phyloP scores from a whole-genome alignment of 37 sponge, comb jelly and placozoan species.

The Haliclona indistincta region DNA sequence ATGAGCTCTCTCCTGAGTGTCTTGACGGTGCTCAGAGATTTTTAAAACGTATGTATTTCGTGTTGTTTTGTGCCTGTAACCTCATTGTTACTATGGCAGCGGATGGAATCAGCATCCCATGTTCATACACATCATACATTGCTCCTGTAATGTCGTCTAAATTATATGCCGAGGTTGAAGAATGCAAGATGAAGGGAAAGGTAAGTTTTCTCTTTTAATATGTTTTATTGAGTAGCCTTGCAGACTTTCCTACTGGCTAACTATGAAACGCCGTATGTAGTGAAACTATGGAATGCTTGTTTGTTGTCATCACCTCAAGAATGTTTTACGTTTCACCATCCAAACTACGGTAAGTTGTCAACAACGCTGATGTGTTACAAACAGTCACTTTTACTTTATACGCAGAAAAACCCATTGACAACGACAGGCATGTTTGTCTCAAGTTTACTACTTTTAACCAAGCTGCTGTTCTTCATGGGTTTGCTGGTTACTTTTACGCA shows the following conservation, averaged over 20 bases:
- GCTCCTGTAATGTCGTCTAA: constrained; percentile 85
- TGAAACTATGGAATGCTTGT: constrained; percentile 73
- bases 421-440: constrained; percentile 69
- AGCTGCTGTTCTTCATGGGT: constrained; percentile 79
- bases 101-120: constrained; percentile 93
- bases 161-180: constrained; percentile 71
- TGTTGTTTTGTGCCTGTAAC: neutral
- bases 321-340: constrained; percentile 95
- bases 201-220: constrained; percentile 1
- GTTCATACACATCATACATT: constrained; percentile 89
- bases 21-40: constrained; percentile 96
- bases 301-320: constrained; percentile 59
- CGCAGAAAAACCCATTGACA: no score
- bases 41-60: constrained; percentile 69
- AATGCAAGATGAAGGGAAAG: constrained; percentile 58
- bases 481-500: constrained; percentile 96
- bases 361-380: no score
- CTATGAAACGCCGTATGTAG: constrained; percentile 94
- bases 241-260: constrained; percentile 27
- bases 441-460: constrained; percentile 44
- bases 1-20: constrained; percentile 99
- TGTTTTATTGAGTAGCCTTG: neutral
- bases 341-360: constrained; percentile 62
- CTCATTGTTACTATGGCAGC: constrained; percentile 21
- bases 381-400: no score